These are phyloP conservation scores for Ommatoiulus sabulosus DNA, from an alignment of 2,888 invertebrate species.

Conservation along the genomic window DNA sequence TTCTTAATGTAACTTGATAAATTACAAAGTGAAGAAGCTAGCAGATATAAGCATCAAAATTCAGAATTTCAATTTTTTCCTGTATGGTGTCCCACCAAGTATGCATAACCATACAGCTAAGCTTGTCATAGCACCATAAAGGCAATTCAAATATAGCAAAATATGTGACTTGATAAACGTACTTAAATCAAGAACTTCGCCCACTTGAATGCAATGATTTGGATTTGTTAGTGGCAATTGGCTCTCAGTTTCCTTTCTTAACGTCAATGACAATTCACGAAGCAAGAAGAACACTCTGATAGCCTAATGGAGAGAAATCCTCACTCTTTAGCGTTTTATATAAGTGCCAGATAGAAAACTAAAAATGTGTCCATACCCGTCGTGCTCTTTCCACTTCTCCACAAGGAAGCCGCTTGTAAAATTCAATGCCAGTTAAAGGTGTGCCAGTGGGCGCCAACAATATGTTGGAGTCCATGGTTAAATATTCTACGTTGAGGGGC, in stretches of 20 bases:
- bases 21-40: not conserved
- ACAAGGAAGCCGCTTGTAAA: slow-evolving; percentile 93
- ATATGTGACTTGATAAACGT: slow-evolving; percentile 64
- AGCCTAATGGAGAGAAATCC: slow-evolving; percentile 70
- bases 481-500: slow-evolving; percentile 89
- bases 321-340: not conserved
- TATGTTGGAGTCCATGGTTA: slow-evolving; percentile 97
- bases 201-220: slow-evolving; percentile 88
- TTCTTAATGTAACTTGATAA: not conserved
- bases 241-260: slow-evolving; percentile 85
- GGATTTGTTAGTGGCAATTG: slow-evolving; percentile 91
- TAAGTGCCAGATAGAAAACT: not conserved
- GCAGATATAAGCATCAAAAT: too few species aligned
- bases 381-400: slow-evolving; percentile 93
- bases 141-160: too few species aligned
- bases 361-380: slow-evolving; percentile 67
- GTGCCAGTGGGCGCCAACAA: slow-evolving; percentile 95
- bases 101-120: too few species aligned
- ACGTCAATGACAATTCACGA: slow-evolving; percentile 81
- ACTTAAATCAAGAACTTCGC: slow-evolving; percentile 97
- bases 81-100: too few species aligned
- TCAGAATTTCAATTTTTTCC: too few species aligned
- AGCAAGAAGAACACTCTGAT: slow-evolving; percentile 94
- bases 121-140: too few species aligned
- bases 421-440: slow-evolving; percentile 94